Conservation (phyloP, 2,888 invertebrate genomes). For the Globia sparganii region DNA sequence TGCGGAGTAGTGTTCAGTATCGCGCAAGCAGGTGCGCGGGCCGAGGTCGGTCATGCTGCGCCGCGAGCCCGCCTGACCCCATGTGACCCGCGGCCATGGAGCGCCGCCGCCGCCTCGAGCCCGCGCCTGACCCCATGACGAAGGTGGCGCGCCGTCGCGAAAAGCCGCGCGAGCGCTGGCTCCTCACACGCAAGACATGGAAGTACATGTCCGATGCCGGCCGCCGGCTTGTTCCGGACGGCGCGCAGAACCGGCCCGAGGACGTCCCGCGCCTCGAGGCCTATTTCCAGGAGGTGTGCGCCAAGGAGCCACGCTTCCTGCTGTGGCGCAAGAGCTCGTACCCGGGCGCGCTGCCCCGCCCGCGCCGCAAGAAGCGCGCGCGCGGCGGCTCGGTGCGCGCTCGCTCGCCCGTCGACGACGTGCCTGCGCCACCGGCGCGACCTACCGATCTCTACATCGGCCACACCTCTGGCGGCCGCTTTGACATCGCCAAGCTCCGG, state of each 20-base stretch:
- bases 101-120: slow-evolving; percentile 84
- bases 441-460: slow-evolving; percentile 87
- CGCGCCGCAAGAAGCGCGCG: slow-evolving; percentile 89
- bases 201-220: slow-evolving; percentile 98
- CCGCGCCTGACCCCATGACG: slow-evolving; percentile 90
- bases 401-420: slow-evolving; percentile 92
- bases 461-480: slow-evolving; percentile 91
- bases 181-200: slow-evolving; percentile 97
- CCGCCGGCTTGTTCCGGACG: slow-evolving; percentile 95
- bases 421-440: slow-evolving; percentile 84
- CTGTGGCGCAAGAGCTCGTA: slow-evolving; percentile 96
- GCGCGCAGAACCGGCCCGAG: slow-evolving; percentile 93
- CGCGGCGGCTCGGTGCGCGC: slow-evolving; percentile 93
- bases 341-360: slow-evolving; percentile 92
- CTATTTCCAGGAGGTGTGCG: slow-evolving; percentile 95
- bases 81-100: slow-evolving; percentile 83
- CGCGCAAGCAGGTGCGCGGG: slow-evolving; percentile 86
- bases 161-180: slow-evolving; percentile 95
- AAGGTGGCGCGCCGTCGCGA: slow-evolving; percentile 90
- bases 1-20: slow-evolving; percentile 85
- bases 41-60: slow-evolving; percentile 76
- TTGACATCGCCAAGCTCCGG: slow-evolving; percentile 92
- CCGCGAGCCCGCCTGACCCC: slow-evolving; percentile 69
- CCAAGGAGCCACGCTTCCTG: slow-evolving; percentile 94
- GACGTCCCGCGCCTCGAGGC: slow-evolving; percentile 95